These are phyloP conservation scores for Apomyelois bistriatella DNA, from an alignment of 2,888 invertebrate genomes.

Conservation along the genomic window DNA sequence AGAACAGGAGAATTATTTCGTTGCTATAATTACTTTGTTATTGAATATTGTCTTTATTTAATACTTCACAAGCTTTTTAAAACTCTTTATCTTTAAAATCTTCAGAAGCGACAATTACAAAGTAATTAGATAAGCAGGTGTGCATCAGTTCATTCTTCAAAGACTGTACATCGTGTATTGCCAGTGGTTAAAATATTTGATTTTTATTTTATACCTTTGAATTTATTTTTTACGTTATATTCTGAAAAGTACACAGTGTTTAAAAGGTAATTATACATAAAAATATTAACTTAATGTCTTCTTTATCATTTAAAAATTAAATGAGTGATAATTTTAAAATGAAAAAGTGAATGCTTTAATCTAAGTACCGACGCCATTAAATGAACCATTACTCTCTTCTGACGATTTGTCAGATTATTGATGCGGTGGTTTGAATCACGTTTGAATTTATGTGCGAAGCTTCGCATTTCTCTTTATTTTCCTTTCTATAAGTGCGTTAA, in stretches of 20 bases:
- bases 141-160: conserved; percentile 31
- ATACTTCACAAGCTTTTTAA: neutral
- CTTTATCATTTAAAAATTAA: neutral
- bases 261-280: too few species aligned
- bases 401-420: conserved; percentile 76
- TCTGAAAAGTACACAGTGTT: too few species aligned
- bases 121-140: conserved; percentile 25
- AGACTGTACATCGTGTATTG: conserved; percentile 52
- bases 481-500: conserved; percentile 25
- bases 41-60: neutral
- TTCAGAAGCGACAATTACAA: neutral
- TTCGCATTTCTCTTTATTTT: conserved; percentile 49
- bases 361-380: conserved; percentile 60
- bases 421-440: conserved; percentile 81
- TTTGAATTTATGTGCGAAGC: conserved; percentile 74
- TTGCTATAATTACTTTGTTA: neutral
- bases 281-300: too few species aligned
- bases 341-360: conserved; percentile 47
- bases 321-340: neutral
- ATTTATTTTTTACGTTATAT: neutral
- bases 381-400: conserved; percentile 43
- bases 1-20: too few species aligned
- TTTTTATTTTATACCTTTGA: neutral
- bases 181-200: conserved; percentile 29
- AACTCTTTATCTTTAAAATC: neutral